Base-by-base conservation (phyloP, 2,888 invertebrate species). In the Eucriotettix oculatus region DNA sequence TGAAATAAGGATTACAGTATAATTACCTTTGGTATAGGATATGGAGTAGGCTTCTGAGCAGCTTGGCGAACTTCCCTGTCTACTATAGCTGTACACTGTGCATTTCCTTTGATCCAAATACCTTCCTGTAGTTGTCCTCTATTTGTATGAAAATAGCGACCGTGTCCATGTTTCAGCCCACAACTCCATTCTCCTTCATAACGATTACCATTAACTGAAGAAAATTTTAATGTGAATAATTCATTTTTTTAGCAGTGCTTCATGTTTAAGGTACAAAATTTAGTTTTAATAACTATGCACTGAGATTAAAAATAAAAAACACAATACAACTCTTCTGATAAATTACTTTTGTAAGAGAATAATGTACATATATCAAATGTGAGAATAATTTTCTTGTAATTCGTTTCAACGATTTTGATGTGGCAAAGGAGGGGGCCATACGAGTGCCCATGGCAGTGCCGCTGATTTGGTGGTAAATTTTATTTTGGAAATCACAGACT, bases 51-150 rank as follows among this genome's bases (percentile, higher is more conserved):
- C 52, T 68, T 43, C 9, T 71, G 66, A 57, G 79, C 78, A 63
- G 75, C 76, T 68, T 84, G 84, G 52, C 83, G 74, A 68, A 76
- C 79, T n/a, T 75, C 70, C 55, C 82, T 79, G 68, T 84, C 83
- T 0, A 72, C 70, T 67, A 85, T 76, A 62, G 73, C 77, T 61
- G 82, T 81, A 62, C 68, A 75, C 61, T 79, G 70, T 66, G 82
- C 83, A 17, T 72, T 65, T 66, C 79, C 76, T n/a, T 74, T 65
- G 7, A 67, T 62, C 86, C 86, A 86, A 65, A 79, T 74, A 1
- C 86, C 86, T 62, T 80, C 78, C 68, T 85, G 85, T 64, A 83
- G 68, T 69, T 84, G 84, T 0, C 85, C 85, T 0, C 76, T 82
- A 66, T 75, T 74, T 68, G 83, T 69, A 69, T 84, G 84, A 68